These are phyloP conservation scores for Habropoda laboriosa DNA, from an alignment of 1,140 invertebrate species.

Conservation along the genomic window DNA sequence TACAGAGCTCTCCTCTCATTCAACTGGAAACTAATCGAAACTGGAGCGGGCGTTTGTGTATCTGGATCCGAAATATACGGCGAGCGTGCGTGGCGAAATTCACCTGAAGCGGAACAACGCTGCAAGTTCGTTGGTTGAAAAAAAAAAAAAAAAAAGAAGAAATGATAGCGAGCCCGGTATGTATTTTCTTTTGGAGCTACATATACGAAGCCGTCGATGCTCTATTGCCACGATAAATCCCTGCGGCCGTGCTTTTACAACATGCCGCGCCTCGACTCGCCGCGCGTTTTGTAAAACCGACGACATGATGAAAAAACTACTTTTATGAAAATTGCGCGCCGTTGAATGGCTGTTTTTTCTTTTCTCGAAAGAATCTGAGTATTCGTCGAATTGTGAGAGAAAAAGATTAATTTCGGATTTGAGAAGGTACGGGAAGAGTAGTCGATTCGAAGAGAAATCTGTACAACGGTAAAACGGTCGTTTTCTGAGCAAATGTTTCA, in stretches of 20 bases:
- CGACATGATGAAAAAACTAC: background rate
- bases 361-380: too few species aligned
- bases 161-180: background rate
- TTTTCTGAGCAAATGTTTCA: too few species aligned
- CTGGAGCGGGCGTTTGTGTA: background rate
- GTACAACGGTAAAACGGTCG: too few species aligned
- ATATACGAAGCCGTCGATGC: background rate
- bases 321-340: background rate
- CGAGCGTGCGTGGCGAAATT: background rate
- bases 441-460: too few species aligned
- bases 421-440: too few species aligned
- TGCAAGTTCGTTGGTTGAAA: too few species aligned
- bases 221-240: slow-evolving; percentile 12
- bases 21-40: slow-evolving; percentile 13
- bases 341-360: background rate
- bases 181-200: background rate
- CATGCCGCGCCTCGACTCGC: background rate
- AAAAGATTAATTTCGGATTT: too few species aligned
- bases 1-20: too few species aligned
- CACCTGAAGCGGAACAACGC: background rate
- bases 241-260: background rate
- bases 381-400: too few species aligned
- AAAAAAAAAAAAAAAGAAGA: too few species aligned
- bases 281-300: background rate
- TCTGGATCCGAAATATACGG: background rate